Evolutionary conservation across 2,888 invertebrate species (phyloP).

Genomic region (Autographa pulchrina): DNA sequence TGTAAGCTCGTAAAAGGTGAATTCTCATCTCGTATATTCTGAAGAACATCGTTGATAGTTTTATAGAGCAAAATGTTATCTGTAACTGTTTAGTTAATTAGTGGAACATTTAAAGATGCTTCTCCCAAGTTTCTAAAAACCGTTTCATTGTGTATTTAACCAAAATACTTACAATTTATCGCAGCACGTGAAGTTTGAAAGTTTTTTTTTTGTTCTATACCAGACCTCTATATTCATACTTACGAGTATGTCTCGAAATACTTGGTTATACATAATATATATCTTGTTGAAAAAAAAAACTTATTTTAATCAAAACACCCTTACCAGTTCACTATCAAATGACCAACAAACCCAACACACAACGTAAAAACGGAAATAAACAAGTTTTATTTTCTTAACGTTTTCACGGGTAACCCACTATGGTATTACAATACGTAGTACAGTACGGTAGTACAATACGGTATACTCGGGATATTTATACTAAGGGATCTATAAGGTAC

Average conservation of each 20-base stretch:
- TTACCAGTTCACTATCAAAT: constrained; percentile 12
- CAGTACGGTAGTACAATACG: no score
- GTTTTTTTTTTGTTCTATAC: no score
- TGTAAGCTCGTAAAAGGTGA: neutral
- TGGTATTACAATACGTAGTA: no score
- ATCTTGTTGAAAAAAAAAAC: neutral
- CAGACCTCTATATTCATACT: no score
- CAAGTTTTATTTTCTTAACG: constrained; percentile 57
- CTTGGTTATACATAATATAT: neutral
- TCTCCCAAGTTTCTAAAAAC: no score
- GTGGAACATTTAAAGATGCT: no score
- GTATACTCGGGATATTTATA: constrained; percentile 22
- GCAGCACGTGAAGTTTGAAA: no score
- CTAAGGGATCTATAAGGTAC: constrained; percentile 51
- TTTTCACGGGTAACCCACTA: constrained; percentile 57
- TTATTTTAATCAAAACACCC: neutral
- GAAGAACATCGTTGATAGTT: neutral
- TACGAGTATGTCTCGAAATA: no score
- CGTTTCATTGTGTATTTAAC: no score
- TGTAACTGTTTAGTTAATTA: no score
- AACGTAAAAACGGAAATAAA: constrained; percentile 44
- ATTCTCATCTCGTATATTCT: neutral
- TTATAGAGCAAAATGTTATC: no score
- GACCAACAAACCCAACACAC: constrained; percentile 31
- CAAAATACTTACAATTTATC: no score